Base-by-base conservation (phyloP, 2,113 vertebrate species). In the Brevimyrus niger region DNA sequence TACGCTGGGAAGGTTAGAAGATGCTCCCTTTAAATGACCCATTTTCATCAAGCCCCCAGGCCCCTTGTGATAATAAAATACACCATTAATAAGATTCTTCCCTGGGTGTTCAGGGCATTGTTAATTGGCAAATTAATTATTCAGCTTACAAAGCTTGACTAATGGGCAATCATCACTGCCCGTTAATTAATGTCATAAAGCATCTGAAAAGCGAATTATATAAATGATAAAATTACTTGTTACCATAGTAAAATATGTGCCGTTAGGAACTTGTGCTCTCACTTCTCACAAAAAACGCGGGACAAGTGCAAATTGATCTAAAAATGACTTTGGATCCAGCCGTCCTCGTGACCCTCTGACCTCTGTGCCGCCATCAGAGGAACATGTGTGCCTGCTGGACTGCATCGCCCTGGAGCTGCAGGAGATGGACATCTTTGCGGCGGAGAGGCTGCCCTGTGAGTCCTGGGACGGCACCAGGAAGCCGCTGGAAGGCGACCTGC, bases 361-460 rank as follows among this genome's bases (percentile, higher is more conserved):
- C 55, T 69, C 55, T 88, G 47, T 61, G 6, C 17, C n/a, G 1
- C 42, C 4, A 19, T 48, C 90, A 98, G 98, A 97, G 90, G 96
- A 97, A 42, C 97, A 97, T 0, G 89, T 97, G 90, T 99, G 98
- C 93, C 94, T 99, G 92, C 92, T 99, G 91, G 98, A 99, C 94
- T 99, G 98, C 95, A 97, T 99, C 73, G 93, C 97, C 5, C 94
- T 99, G 91, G 98, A 99, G 91, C 96, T 99, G 65, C 97, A 99
- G 93, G 97, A 99, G 94, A 98, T 99, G 97, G 96, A 99, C 91
- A 97, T 99, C 90, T 99, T 99, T 94, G 97, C 98, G 69, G 98
- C 98, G 0, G 95, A 98, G 92, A 95, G 96, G 4, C 90, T 92
- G 0, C 94, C 96, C 11, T 93, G 94, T 47, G 96, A 97, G 2